phyloP scores from a whole-genome alignment of 2,888 invertebrate species.

The Eilema depressum region DNA sequence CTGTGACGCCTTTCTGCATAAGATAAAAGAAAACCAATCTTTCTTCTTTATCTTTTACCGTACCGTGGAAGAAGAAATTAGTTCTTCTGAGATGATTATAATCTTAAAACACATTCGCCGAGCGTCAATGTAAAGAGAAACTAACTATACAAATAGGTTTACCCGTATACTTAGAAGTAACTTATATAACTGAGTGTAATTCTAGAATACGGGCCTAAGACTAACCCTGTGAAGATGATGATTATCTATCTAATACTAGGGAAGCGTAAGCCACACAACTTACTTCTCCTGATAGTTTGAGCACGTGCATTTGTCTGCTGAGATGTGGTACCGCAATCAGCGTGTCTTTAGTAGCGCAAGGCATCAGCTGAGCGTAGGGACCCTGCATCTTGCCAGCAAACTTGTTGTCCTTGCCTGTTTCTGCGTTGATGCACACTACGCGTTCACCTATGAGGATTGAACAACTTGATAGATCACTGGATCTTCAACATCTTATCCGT shows the following conservation, averaged over 20 bases:
- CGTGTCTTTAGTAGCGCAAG: constrained; percentile 63
- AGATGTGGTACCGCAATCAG: constrained; percentile 75
- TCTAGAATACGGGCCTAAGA: no score
- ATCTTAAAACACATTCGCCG: no score
- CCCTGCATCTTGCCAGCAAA: constrained; percentile 82
- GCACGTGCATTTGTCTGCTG: constrained; percentile 66
- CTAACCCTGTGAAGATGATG: no score
- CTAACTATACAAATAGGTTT: no score
- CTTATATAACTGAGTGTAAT: no score
- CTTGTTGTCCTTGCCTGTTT: constrained; percentile 80
- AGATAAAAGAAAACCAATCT: neutral
- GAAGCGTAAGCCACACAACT: constrained; percentile 34
- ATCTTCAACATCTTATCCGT: no score
- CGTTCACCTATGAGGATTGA: constrained; percentile 69
- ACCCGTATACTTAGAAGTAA: no score
- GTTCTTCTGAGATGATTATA: no score
- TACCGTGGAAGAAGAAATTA: no score
- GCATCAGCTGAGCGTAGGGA: constrained; percentile 72
- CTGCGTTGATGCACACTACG: constrained; percentile 75
- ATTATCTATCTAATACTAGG: neutral
- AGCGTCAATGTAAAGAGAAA: neutral
- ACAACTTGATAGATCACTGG: neutral
- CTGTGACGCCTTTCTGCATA: constrained; percentile 76
- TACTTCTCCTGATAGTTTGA: constrained; percentile 72
- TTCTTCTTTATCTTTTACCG: no score